Evolutionary conservation across 2,888 invertebrate species (phyloP), one percentile per base, ranked within the genome.

Genomic region (Odontomyia ornata): DNA sequence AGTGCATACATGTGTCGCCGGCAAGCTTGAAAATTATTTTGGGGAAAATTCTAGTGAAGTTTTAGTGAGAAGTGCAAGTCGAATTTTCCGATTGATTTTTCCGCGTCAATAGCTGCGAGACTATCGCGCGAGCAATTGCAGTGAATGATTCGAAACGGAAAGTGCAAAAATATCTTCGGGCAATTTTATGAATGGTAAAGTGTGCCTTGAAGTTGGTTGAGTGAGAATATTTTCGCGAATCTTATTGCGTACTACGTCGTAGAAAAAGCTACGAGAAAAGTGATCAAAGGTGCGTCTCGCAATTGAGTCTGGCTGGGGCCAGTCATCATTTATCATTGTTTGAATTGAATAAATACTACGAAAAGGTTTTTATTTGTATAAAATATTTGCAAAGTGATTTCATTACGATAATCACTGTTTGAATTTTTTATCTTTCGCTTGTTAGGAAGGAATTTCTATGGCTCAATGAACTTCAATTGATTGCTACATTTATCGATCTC

Each of bases 201-300:
- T 28, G n/a, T n/a, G 30, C 30, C 23, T 64, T 15, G 30, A 64
- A 64, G 64, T 30, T 28, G 13, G 30, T 21, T 64, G 3, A 15
- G 30, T 28, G n/a, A n/a, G n/a, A 21, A 64, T 28, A 60, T 25
- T 25, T 13, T 18, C 60, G 64, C 27, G 28, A 30, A 64, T 64
- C 30, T 64, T 30, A 64, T 15, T 64, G 30, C 64, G 27, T 64
- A 28, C 11, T 64, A 30, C 64, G 64, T 64, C 64, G 27, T 64
- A 30, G 28, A 28, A 64, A n/a, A 23, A 64, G 18, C 13, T 13
- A 28, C 28, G 23, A 2, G 18, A 60, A 60, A 60, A n/a, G 64
- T 64, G 64, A 28, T 27, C 9, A 7, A 25, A 30, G 64, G 30
- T 64, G 64, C n/a, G 64, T 30, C 64, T 11, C 13, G 25, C 60